Base-by-base conservation (phyloP, 2,888 invertebrate species). In the Cephalotes varians region DNA sequence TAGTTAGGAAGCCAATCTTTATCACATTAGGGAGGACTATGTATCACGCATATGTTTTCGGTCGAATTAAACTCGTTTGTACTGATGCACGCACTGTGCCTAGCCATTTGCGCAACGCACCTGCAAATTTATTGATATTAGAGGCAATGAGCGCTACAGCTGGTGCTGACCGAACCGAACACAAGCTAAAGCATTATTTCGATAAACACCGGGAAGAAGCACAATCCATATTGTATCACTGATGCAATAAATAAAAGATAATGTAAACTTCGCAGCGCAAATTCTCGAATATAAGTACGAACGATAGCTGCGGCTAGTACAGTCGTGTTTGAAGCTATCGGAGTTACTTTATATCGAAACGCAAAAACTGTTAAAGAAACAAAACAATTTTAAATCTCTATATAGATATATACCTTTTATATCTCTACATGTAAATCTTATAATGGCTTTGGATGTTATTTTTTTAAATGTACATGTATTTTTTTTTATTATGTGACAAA, bases 61-160 rank as follows among this genome's bases (percentile, higher is more conserved):
- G 56, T 47, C 34, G 76, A 86, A 85, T 87, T 89, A 85, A 89
- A 87, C 84, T 87, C 85, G 76, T 81, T 71, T 85, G 81, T 86
- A 83, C 82, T 84, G 89, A 86, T 89, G 89, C 86, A 81, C 86
- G 69, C 85, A 40, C 71, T 62, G 64, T 85, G 82, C 82, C 80
- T 73, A 87, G 73, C 87, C 87, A 83, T 82, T 87, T 82, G 88
- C 83, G 86, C 85, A 81, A 72, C 82, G 79, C 86, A 85, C 86
- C 89, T 86, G 88, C 77, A 88, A 88, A 88, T 89, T 89, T 87
- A 88, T 88, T 83, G 88, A 86, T 89, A 89, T 88, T 87, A 86
- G 85, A 83, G 77, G 82, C 64, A 85, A 86, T 83, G 84, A 84
- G 76, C 85, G 84, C 80, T 88, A 86, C 89, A 87, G 90, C 86